Evolutionary conservation across 1,140 invertebrate species (phyloP), one percentile per base, ranked within the genome.

Genomic region (Liolophura sinensis): DNA sequence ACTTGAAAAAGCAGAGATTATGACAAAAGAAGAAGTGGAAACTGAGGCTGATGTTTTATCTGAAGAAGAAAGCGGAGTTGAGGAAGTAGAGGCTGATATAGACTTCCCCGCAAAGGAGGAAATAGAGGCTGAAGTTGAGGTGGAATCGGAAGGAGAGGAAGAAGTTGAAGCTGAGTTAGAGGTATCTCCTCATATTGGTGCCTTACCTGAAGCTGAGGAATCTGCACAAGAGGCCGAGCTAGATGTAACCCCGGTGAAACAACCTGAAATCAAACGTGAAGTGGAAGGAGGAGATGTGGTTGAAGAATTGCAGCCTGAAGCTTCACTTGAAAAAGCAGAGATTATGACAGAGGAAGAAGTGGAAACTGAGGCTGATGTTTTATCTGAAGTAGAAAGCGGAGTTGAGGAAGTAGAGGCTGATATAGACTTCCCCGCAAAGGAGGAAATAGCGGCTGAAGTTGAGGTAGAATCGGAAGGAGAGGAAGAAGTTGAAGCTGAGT

Each of bases 401-500:
- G 18, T 49, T 61, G 24, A 66, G 20, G 57, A 60, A 59, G 64
- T 63, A 48, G 67, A 70, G 25, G 62, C 62, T 49, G 70, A 70
- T 63, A 31, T 65, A 16, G 40, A 40, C 1, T 62, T 66, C 18
- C 27, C 49, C 22, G 60, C 65, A 31, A 55, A 70, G 56, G 62
- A 59, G 22, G 64, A 71, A 68, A 64, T 64, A 25, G 57, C 48
- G 18, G 68, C 64, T 20, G 68, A 72, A 54, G 56, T 46, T 40
- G 52, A 52, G 9, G 62, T 60, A 27, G 55, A 59, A 25, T 22
- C 50, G 24, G 55, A 49, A 22, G n/a, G n/a, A 40, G 65, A 57
- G 16, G 67, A 73, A 52, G 66, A 58, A 52, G 57, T 51, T 25
- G 64, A 71, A 27, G 69, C 71, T 61, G 69, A 64, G 4, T 24